These are phyloP conservation scores for Neoniphon sammara DNA, from an alignment of 2,797 vertebrate genomes.

Conservation along the genomic window DNA sequence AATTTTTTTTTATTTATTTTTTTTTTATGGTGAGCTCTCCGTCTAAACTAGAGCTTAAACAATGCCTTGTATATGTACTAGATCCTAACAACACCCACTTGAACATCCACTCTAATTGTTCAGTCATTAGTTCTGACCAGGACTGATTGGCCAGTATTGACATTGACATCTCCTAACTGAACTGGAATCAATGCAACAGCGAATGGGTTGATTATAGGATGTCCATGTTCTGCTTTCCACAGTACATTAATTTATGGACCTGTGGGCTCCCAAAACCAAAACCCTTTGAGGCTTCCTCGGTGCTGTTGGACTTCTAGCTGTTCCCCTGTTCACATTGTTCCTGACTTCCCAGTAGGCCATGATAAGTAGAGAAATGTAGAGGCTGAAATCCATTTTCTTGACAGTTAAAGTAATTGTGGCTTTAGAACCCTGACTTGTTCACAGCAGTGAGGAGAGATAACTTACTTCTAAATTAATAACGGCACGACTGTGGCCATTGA, in stretches of 20 bases:
- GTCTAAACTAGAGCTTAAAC: slow-evolving; percentile 6
- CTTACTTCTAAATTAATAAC: slow-evolving; percentile 19
- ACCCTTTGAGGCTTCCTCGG: neutral
- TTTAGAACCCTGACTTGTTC: slow-evolving; percentile 26
- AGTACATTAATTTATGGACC: slow-evolving; percentile 21
- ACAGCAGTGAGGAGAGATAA: slow-evolving; percentile 1
- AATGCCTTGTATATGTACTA: slow-evolving; percentile 12
- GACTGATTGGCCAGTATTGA: slow-evolving; percentile 31
- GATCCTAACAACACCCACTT: neutral
- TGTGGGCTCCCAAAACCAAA: neutral
- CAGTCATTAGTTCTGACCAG: slow-evolving; percentile 2
- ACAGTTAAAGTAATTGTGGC: slow-evolving; percentile 9
- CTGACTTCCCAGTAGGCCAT: neutral
- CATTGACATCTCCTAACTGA: slow-evolving; percentile 29
- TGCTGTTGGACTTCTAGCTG: neutral
- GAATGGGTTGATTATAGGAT: neutral
- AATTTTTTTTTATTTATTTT: too few relatives aligned
- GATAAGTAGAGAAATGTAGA: slow-evolving; percentile 7
- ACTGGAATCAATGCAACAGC: slow-evolving; percentile 30
- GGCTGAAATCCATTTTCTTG: slow-evolving; percentile 1
- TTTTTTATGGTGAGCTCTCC: neutral
- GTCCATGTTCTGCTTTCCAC: slow-evolving; percentile 11
- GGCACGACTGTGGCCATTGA: slow-evolving; percentile 55
- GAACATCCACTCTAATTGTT: slow-evolving; percentile 3
- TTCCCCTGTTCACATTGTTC: neutral